Evolutionary conservation across 2,888 invertebrate species (phyloP).

Genomic region (Cheilosia grossa): DNA sequence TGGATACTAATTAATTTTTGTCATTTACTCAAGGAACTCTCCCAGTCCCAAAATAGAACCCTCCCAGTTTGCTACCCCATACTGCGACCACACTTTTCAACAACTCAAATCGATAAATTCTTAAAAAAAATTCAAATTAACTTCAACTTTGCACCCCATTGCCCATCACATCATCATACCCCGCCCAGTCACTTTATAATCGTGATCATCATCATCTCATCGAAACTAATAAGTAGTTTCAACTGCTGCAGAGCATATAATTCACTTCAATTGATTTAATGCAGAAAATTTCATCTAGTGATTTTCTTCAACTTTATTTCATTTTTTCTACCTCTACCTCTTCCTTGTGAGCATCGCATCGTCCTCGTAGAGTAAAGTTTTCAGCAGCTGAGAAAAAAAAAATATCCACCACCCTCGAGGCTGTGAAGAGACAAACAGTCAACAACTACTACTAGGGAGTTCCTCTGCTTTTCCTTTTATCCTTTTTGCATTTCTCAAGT

Average conservation of each 20-base stretch:
- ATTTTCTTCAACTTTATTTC: slow-evolving; percentile 51
- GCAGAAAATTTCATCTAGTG: slow-evolving; percentile 71
- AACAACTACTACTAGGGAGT: slow-evolving; percentile 29
- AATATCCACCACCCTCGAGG: not conserved
- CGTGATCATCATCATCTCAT: slow-evolving; percentile 50
- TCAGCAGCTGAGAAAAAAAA: slow-evolving; percentile 13
- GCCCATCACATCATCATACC: not conserved
- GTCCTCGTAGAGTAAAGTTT: slow-evolving; percentile 18
- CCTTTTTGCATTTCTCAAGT: slow-evolving; percentile 63
- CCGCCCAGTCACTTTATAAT: slow-evolving; percentile 24
- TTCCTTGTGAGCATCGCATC: not conserved
- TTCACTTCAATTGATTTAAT: slow-evolving; percentile 73
- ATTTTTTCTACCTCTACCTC: slow-evolving; percentile 1
- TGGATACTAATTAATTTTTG: no score
- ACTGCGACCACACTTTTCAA: no score
- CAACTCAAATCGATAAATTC: not conserved
- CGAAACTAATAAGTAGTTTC: slow-evolving; percentile 72
- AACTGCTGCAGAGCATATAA: slow-evolving; percentile 72
- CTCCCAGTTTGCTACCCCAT: no score
- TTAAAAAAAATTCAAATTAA: slow-evolving; percentile 22
- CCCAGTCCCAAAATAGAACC: no score
- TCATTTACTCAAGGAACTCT: no score
- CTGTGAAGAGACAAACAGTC: slow-evolving; percentile 30
- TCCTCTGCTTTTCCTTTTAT: slow-evolving; percentile 21
- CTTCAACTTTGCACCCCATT: slow-evolving; percentile 4